These are phyloP conservation scores for Theropithecus gelada DNA, from an alignment of 2,113 vertebrate genomes.

Conservation along the genomic window DNA sequence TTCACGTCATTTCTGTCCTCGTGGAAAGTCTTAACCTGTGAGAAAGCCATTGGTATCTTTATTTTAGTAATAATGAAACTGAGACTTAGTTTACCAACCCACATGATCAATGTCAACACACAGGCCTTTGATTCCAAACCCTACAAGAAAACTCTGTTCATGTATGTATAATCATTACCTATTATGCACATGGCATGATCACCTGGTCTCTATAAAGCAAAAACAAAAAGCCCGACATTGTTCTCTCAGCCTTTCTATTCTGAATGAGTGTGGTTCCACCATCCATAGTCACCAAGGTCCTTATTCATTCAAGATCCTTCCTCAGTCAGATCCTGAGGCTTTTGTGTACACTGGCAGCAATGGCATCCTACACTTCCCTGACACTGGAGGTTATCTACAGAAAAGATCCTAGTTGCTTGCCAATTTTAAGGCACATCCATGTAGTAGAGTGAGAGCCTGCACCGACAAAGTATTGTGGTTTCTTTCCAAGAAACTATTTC, in stretches of 20 bases:
- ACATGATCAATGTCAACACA: not conserved
- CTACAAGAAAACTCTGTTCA: not conserved
- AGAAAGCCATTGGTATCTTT: not conserved
- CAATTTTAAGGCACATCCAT: not conserved
- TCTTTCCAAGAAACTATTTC: not conserved
- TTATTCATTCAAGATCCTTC: not conserved
- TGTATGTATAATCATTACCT: not conserved
- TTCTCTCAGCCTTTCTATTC: not conserved
- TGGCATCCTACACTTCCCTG: rapidly evolving
- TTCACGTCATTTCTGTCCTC: not conserved
- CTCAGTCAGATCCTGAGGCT: not conserved
- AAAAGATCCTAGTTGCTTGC: not conserved
- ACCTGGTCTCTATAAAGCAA: not conserved
- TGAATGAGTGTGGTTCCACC: not conserved
- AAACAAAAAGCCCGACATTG: not conserved
- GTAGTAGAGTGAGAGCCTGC: not conserved
- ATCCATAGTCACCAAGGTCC: not conserved
- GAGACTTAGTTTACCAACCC: not conserved
- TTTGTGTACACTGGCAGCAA: not conserved
- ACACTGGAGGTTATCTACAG: not conserved
- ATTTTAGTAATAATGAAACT: not conserved
- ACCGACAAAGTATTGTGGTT: not conserved
- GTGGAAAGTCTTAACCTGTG: not conserved
- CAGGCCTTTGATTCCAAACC: not conserved
- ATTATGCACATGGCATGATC: not conserved